These are phyloP conservation scores for Grallaria varia DNA, from an alignment of 2,113 vertebrate species.

Conservation along the genomic window DNA sequence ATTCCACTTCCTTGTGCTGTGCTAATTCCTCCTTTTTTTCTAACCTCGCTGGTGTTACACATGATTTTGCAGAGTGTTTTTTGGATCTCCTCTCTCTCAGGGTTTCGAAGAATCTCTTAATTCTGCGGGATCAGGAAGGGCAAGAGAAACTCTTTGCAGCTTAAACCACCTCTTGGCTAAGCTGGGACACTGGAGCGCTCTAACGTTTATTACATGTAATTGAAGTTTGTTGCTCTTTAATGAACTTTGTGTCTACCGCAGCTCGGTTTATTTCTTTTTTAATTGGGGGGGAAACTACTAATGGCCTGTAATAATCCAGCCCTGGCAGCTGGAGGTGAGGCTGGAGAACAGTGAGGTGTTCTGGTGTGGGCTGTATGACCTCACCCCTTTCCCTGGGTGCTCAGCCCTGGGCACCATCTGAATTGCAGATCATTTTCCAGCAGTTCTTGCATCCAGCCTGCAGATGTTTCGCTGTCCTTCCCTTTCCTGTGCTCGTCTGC, in stretches of 20 bases:
- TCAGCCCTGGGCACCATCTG: background rate
- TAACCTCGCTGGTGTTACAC: fast-evolving
- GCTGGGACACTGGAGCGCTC: fast-evolving
- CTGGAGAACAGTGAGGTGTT: background rate
- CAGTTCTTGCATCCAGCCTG: background rate
- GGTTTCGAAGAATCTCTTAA: background rate
- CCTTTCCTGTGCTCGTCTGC: background rate
- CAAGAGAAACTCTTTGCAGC: background rate
- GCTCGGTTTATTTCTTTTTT: no score
- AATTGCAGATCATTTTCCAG: fast-evolving
- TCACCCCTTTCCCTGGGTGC: background rate
- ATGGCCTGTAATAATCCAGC: fast-evolving
- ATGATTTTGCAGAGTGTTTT: background rate
- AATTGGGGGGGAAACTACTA: fast-evolving
- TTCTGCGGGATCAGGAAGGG: background rate
- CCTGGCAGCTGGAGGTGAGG: fast-evolving
- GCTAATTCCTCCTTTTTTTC: background rate
- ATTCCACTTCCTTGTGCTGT: background rate
- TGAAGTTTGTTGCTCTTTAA: no score
- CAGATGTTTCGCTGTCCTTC: background rate
- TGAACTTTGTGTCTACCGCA: background rate
- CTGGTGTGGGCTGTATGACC: background rate
- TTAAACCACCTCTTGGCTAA: background rate
- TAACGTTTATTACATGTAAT: fast-evolving
- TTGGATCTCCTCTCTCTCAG: background rate